Evolutionary conservation across 2,113 vertebrate genomes (phyloP).

Genomic region (Clarias macrocephalus): DNA sequence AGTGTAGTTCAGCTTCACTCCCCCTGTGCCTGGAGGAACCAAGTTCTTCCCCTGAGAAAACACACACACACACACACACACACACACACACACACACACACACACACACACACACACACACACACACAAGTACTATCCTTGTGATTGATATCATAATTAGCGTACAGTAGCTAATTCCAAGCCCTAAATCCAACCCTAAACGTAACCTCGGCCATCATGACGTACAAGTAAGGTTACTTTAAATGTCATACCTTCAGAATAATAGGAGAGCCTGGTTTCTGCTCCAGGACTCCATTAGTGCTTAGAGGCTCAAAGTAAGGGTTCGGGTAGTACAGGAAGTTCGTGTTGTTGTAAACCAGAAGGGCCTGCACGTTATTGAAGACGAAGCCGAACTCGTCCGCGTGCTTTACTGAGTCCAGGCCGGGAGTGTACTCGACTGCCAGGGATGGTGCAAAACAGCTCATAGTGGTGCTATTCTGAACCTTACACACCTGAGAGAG

Average conservation of each 20-base stretch:
- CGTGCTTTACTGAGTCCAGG: constrained; percentile 85
- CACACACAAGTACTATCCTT: background rate
- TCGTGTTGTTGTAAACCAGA: constrained; percentile 94
- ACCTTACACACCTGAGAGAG: constrained; percentile 84
- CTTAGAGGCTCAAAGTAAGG: constrained; percentile 93
- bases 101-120: constrained; percentile 17
- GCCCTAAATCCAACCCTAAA: background rate
- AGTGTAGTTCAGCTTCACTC: constrained; percentile 95
- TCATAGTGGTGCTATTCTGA: constrained; percentile 85
- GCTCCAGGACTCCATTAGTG: constrained; percentile 84
- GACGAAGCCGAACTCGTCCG: constrained; percentile 94
- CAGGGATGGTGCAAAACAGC: constrained; percentile 87
- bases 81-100: constrained; percentile 23
- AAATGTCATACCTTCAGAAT: constrained; percentile 87
- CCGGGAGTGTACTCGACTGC: constrained; percentile 80
- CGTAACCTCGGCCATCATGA: background rate
- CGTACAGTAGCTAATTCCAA: background rate
- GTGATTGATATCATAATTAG: background rate
- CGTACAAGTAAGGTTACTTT: background rate
- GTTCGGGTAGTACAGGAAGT: constrained; percentile 95
- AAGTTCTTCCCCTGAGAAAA: constrained; percentile 90
- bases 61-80: constrained; percentile 27
- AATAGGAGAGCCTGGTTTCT: constrained; percentile 95
- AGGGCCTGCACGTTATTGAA: constrained; percentile 96
- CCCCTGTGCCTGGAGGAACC: constrained; percentile 88